Evolutionary conservation across 2,888 invertebrate species (phyloP), one percentile per base, ranked within the genome.

Genomic region (Diplolepis rosae): DNA sequence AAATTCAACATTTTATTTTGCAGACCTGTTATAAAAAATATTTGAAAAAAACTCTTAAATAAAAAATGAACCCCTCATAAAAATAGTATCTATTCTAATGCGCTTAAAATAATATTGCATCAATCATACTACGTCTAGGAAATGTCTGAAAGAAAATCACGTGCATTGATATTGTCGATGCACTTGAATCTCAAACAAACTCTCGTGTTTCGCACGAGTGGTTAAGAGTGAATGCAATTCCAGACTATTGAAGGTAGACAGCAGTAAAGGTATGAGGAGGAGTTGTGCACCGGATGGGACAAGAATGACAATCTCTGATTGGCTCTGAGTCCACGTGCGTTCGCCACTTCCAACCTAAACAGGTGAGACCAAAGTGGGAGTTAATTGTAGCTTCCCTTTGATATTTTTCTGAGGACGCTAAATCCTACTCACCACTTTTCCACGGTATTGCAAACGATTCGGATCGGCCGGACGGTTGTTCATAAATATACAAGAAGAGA

Each of bases 331-430:
- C 81, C 84, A 84, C 84, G 83, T 84, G 84, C 79, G 78, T 68
- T 54, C 24, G 28, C 68, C 70, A 15, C 52, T 30, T 39, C 61
- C 61, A 61, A 35, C 22, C 39, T 39, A n/a, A 39, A 35, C 24
- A 35, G 54, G 54, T 54, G 39, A 61, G 39, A 22, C 35, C 35
- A 35, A 11, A 61, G 22, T 32, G 15, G 11, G 69, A 24, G 69
- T 39, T 61, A 39, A 35, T 48, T 24, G 24, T 66, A 66, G 51
- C 61, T 71, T 72, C 70, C 52, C 52, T 27, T 65, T 61, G 79
- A 80, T 82, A 83, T 84, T 85, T 84, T 85, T 82, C 82, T 82
- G 84, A 84, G 80, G 80, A 78, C 80, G 73, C 66, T 78, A 79
- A 73, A 82, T 80, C 66, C 71, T 80, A 79, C 79, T 78, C 79